phyloP scores from a whole-genome alignment of 2,888 invertebrate species.

The Synergus japonicus region DNA sequence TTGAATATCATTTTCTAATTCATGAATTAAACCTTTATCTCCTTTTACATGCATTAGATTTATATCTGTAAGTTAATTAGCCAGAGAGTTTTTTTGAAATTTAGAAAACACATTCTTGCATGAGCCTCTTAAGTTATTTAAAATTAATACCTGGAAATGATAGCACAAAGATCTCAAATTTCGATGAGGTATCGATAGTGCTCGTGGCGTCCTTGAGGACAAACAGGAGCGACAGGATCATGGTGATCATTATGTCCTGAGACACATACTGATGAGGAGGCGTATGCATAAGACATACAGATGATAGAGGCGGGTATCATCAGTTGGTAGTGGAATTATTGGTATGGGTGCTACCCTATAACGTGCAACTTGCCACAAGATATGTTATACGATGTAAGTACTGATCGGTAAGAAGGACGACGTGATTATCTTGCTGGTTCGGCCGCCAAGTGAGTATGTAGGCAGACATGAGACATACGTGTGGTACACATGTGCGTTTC shows the following conservation, averaged over 20 bases:
- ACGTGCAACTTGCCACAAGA: conserved; percentile 36
- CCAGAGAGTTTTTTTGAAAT: too few relatives aligned
- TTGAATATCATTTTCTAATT: neutral
- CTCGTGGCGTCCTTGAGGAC: conserved; percentile 47
- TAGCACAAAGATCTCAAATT: neutral
- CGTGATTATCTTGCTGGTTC: conserved; percentile 59
- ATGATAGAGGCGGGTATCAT: conserved; percentile 40
- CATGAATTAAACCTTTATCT: too few relatives aligned
- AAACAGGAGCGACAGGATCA: conserved; percentile 51
- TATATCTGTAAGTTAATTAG: too few relatives aligned
- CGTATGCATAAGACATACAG: conserved; percentile 31
- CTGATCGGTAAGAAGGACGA: conserved; percentile 55
- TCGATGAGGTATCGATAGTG: conserved; percentile 4
- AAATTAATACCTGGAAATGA: too few relatives aligned
- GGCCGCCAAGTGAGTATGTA: conserved; percentile 53
- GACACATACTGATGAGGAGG: conserved; percentile 48
- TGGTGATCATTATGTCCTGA: conserved; percentile 50
- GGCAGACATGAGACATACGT: conserved; percentile 35
- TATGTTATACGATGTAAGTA: conserved; percentile 51
- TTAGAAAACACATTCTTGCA: too few relatives aligned
- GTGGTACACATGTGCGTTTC: conserved; percentile 41
- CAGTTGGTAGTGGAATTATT: conserved; percentile 41
- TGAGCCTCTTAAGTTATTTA: too few relatives aligned
- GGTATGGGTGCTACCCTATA: conserved; percentile 8
- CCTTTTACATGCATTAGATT: too few relatives aligned